phyloP scores from a whole-genome alignment of 1,140 invertebrate species.

The Leptopilina clavipes region DNA sequence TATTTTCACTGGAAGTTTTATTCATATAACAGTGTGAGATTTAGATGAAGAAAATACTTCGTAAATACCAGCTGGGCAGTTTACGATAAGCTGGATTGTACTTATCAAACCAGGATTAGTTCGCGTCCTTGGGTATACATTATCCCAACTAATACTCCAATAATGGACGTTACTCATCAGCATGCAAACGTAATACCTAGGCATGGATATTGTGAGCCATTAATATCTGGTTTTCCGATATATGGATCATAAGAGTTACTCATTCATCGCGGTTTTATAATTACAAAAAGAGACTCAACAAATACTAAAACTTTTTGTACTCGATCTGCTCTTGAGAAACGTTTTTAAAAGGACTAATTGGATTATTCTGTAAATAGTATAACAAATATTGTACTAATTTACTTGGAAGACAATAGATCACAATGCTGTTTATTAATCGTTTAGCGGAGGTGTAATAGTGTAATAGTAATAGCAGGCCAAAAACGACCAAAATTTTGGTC shows the following conservation, averaged over 20 bases:
- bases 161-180: conserved; percentile 64
- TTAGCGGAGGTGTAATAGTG: too few species aligned
- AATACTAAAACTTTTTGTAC: background rate
- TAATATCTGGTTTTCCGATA: conserved; percentile 53
- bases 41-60: conserved; percentile 40
- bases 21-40: conserved; percentile 35
- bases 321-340: background rate
- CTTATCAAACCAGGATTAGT: conserved; percentile 63
- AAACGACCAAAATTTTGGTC: too few species aligned
- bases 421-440: too few species aligned
- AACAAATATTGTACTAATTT: too few species aligned
- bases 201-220: conserved; percentile 50
- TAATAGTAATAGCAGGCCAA: too few species aligned
- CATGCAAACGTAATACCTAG: conserved; percentile 50
- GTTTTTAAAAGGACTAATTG: background rate
- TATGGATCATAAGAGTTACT: conserved; percentile 50
- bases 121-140: conserved; percentile 53
- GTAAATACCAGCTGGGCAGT: conserved; percentile 31
- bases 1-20: background rate
- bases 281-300: conserved; percentile 10
- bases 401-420: too few species aligned
- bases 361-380: too few species aligned
- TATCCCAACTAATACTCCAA: conserved; percentile 58
- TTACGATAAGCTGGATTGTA: conserved; percentile 52
- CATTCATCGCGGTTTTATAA: conserved; percentile 52